Base-by-base conservation (phyloP, 2,888 invertebrate species). In the Nymphalis polychloros region DNA sequence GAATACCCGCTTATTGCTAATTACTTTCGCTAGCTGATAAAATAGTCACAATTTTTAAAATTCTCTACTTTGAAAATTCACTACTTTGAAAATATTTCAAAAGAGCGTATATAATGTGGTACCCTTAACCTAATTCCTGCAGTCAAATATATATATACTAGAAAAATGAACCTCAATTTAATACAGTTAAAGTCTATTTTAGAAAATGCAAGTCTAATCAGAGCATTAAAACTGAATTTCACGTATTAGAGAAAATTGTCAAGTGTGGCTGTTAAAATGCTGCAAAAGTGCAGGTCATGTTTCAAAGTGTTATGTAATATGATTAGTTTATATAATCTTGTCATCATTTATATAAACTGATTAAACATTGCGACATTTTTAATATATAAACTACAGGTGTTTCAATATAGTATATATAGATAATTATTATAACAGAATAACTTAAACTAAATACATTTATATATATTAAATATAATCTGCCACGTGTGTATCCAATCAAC, bases 51-150 rank as follows among this genome's bases (percentile, higher is more conserved):
- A 59, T 5, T 66, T 55, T 61, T 46, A 52, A 55, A 61, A 61
- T 59, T 47, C 23, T 27, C 50, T 20, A 52, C 23, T 59, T 67
- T 66, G 23, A 64, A 64, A 69, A 59, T 65, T 66, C 68, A 67
- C 57, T 67, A n/a, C n/a, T n/a, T n/a, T n/a, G n/a, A n/a, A n/a
- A 69, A 71, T 53, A 66, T 49, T 59, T 67, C 52, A 59, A 67
- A 64, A 50, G 60, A 49, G 65, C 67, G 62, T 63, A 67, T 59
- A 48, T 64, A 68, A 71, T 69, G 72, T 63, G 67, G 72, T 19
- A 59, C 72, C 59, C 67, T 72, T 69, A 68, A 72, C 72, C 72
- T 63, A 59, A 52, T 65, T 67, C 59, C 59, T 23, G 53, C 53
- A 49, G 48, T 13, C 19, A 27, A 31, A 55, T 13, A 46, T 48